phyloP scores from a whole-genome alignment of 2,797 vertebrate genomes.

The Stomatorhinus walkeri region DNA sequence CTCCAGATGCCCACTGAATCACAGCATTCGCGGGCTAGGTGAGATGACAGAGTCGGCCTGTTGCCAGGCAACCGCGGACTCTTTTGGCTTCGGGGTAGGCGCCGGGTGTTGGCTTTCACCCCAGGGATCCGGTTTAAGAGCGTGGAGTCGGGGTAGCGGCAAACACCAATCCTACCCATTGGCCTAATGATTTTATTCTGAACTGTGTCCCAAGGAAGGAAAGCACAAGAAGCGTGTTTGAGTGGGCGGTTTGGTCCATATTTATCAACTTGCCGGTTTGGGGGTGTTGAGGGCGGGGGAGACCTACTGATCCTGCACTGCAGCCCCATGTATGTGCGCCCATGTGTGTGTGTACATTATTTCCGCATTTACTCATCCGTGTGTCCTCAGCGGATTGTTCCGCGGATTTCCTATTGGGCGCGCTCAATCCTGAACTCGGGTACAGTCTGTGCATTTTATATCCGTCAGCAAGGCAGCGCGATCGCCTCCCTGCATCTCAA shows the following conservation, averaged over 20 bases:
- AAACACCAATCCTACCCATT: conserved; percentile 26
- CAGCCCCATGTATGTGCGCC: background rate
- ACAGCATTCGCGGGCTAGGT: conserved; percentile 15
- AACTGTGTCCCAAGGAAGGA: conserved; percentile 29
- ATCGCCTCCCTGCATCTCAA: background rate
- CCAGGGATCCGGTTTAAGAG: conserved; percentile 33
- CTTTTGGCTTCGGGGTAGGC: conserved; percentile 20
- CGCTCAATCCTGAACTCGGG: background rate
- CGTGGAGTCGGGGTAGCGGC: conserved; percentile 34
- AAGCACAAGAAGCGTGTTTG: conserved; percentile 22
- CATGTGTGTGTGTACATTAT: background rate
- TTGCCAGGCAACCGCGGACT: conserved; percentile 41
- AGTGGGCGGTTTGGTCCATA: background rate
- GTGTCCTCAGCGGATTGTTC: background rate
- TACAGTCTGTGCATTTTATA: conserved; percentile 1
- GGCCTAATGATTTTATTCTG: conserved; percentile 28
- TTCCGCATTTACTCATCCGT: background rate
- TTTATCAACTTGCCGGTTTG: background rate
- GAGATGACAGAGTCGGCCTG: conserved; percentile 33
- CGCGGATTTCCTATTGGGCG: background rate
- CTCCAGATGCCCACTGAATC: conserved; percentile 28
- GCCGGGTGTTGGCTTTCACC: conserved; percentile 32
- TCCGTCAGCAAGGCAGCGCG: background rate
- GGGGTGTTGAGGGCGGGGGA: background rate
- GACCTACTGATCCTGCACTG: background rate